Base-by-base conservation (phyloP, 2,113 vertebrate species). In the Pampusana beccarii region DNA sequence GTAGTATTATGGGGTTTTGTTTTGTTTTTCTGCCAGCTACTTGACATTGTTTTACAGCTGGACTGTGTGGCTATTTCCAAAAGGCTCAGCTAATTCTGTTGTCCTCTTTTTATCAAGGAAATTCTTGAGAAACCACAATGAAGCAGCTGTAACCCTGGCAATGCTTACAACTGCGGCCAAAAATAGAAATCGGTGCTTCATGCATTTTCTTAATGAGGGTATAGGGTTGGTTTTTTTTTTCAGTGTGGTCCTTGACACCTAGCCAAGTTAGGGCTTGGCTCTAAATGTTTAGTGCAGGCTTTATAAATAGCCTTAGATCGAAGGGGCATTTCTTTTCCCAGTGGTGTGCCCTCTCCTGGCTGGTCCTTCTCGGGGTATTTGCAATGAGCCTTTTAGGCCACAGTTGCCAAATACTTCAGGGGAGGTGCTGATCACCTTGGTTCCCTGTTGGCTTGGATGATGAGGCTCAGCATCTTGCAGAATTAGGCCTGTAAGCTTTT, bases 81-180 rank as follows among this genome's bases (percentile, higher is more conserved):
- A 95, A 92, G 74, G 90, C 87, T 85, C 67, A 94, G 95, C 95
- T 96, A 93, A 93, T 96, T 95, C 88, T 93, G 62, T 94, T 97
- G 91, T 94, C 90, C 78, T 95, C 44, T 83, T 89, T 97, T 97
- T 96, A 93, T 95, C 93, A 95, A 97, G 75, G 82, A 97, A 95
- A 93, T 95, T 97, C 83, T 95, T 92, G 85, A 95, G 90, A 97
- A 96, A 89, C 90, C 74, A 84, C 91, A 96, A 74, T 96, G 97
- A 91, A 96, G 87, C 94, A 95, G 57, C 93, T 89, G 86, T 95
- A 97, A 96, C 87, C 75, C 93, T 93, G 51, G 79, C 6, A 31
- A 40, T 84, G 61, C 28, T 92, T 72, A 93, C 87, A 96, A 70
- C 79, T 71, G 51, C 3, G 33, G 29, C 75, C 87, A 93, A 82